Base-by-base conservation (phyloP, 2,888 invertebrate species). In the Meandrusa payeni region DNA sequence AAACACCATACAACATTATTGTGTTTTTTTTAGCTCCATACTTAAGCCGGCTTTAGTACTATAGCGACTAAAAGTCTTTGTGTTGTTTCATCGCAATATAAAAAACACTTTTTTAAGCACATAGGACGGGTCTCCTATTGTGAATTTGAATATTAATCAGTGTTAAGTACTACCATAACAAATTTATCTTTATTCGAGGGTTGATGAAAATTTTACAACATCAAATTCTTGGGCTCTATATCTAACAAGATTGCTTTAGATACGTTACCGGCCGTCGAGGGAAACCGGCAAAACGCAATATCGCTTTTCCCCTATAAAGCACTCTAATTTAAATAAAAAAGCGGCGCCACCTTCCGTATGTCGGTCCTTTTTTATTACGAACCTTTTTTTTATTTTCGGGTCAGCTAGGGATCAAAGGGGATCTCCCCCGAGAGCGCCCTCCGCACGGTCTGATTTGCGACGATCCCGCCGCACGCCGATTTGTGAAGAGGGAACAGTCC, bases 301-400 rank as follows among this genome's bases (percentile, higher is more conserved):
- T 85, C 81, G 80, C 78, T 75, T 78, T 75, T 76, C 81, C 80
- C 78, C 83, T 79, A 87, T 86, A 87, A 86, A 87, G 86, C 83
- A 85, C 85, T 87, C 86, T 83, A 87, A 86, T 87, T 87, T 87
- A 87, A 87, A 87, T 86, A 87, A 86, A 87, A 87, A 87, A 86
- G 83, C 83, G 81, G 79, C 86, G 82, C 83, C 83, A 86, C 86
- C 85, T 85, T 86, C 83, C 86, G 86, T 87, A 86, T 86, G 86
- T 86, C 82, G 83, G 83, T 77, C 79, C 81, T 79, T 85, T 79
- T 87, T 85, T 85, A 85, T 85, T 86, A 83, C 76, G 82, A 78
- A 80, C 86, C 23, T 86, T 87, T 86, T n/a, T n/a, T 87, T 87
- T 86, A 86, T 85, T 86, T 82, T 85, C 80, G 87, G 87, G 87